phyloP scores from a whole-genome alignment of 2,888 invertebrate species.

The Apamea crenata region DNA sequence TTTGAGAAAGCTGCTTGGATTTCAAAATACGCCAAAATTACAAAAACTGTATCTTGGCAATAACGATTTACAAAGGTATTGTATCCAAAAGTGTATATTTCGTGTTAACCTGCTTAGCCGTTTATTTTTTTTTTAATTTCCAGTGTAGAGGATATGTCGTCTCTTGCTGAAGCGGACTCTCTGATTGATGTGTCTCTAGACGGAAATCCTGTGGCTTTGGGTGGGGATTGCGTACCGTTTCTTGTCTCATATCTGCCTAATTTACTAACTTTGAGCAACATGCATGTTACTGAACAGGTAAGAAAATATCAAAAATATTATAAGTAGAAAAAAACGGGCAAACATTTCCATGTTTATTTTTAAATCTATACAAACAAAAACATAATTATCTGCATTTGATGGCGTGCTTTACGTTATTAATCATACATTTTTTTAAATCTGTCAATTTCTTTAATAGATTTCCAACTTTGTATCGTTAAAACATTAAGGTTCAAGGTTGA shows the following conservation, averaged over 20 bases:
- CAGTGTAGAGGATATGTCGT: constrained; percentile 96
- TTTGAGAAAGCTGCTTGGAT: constrained; percentile 94
- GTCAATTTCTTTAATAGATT: too few species aligned
- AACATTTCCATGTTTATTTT: neutral
- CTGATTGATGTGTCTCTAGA: constrained; percentile 96
- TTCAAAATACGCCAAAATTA: constrained; percentile 93
- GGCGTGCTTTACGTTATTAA: neutral
- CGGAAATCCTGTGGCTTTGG: constrained; percentile 95
- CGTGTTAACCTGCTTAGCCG: neutral
- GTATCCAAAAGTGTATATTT: constrained; percentile 1
- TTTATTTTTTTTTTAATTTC: constrained; percentile 57
- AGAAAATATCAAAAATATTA: constrained; percentile 16
- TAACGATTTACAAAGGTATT: constrained; percentile 92
- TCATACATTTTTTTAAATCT: too few species aligned
- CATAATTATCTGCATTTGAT: neutral
- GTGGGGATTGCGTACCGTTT: constrained; percentile 95
- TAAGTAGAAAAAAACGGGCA: neutral
- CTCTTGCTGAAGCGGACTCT: constrained; percentile 94
- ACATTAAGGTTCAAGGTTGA: too few species aligned
- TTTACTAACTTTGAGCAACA: constrained; percentile 93
- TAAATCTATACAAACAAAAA: neutral
- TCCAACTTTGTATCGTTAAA: too few species aligned
- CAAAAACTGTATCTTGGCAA: constrained; percentile 96
- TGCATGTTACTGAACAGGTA: constrained; percentile 94
- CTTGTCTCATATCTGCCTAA: constrained; percentile 95